Conservation (phyloP, 1,140 invertebrate species). For the Whitmania pigra region DNA sequence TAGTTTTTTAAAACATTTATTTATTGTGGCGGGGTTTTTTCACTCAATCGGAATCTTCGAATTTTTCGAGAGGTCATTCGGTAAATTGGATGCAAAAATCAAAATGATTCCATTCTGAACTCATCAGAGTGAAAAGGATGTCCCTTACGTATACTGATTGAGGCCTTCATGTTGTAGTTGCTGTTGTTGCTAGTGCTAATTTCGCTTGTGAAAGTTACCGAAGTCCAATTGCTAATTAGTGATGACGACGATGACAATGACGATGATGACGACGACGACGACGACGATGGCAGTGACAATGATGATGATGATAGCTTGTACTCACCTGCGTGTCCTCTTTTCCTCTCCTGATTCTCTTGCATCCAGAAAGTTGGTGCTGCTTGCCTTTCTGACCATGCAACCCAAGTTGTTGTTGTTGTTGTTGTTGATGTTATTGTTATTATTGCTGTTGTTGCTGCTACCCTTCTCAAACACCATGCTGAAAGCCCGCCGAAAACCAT, state of each 20-base stretch:
- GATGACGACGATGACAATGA: not conserved
- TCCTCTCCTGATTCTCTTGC: not conserved
- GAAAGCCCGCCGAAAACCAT: not conserved
- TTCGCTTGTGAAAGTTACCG: no score
- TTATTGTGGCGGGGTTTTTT: no score
- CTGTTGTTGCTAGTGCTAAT: no score
- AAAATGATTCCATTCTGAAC: no score
- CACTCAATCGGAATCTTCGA: no score
- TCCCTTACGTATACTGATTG: no score
- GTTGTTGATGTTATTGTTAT: not conserved
- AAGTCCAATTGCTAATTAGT: not conserved
- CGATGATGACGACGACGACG: not conserved
- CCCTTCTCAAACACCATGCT: constrained; percentile 10
- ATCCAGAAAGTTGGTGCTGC: not conserved
- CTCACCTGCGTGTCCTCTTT: no score
- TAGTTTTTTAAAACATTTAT: no score
- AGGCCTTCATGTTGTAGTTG: no score
- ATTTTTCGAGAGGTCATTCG: no score
- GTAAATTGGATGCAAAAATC: no score
- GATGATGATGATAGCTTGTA: not conserved
- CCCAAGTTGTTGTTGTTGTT: constrained; percentile 7
- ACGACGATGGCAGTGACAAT: not conserved
- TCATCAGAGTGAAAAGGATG: no score
- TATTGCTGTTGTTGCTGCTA: not conserved
- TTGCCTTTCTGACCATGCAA: not conserved